Evolutionary conservation across 2,113 vertebrate species (phyloP).

Genomic region (Callaeas wilsoni): DNA sequence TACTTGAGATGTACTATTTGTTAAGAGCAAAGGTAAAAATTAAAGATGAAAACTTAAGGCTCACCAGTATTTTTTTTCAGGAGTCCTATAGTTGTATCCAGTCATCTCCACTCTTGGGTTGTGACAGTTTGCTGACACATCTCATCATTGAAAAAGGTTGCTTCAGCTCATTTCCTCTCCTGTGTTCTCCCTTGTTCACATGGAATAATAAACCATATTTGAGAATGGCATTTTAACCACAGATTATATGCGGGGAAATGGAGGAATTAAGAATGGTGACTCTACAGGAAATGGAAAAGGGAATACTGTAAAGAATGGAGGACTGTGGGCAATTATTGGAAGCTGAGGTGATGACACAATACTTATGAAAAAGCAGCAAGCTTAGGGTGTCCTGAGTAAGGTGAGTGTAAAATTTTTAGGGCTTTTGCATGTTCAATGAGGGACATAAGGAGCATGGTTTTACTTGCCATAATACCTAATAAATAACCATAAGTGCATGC

Average conservation of each 20-base stretch:
- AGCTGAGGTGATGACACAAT: neutral
- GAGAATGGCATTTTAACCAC: neutral
- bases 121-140: neutral
- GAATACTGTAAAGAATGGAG: neutral
- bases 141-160: neutral
- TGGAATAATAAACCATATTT: neutral
- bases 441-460: neutral
- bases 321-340: neutral
- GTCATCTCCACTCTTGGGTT: neutral
- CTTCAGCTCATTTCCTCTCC: neutral
- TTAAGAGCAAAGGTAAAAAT: neutral
- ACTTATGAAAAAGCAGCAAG: neutral
- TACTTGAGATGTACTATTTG: neutral
- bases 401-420: neutral
- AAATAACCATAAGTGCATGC: neutral
- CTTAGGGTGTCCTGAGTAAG: neutral
- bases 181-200: neutral
- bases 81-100: neutral
- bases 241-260: neutral
- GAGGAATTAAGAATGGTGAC: neutral
- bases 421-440: neutral
- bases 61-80: neutral
- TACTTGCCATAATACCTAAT: neutral
- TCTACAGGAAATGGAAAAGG: neutral
- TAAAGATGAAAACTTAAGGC: neutral